phyloP scores from a whole-genome alignment of 2,888 invertebrate genomes.

The Cremastobaeus sp. region DNA sequence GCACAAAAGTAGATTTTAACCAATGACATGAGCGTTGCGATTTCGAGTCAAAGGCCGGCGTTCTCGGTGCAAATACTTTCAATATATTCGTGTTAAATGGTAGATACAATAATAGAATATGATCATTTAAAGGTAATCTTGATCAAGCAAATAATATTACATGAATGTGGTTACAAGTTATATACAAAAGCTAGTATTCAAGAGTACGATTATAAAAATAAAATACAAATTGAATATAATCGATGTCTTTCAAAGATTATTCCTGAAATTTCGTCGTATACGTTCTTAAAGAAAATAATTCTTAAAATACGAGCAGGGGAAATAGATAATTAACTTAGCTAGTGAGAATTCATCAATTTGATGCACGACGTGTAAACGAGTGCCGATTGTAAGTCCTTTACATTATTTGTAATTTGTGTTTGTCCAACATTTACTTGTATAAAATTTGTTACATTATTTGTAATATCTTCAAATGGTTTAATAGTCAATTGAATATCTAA shows the following conservation, averaged over 20 bases:
- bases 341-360: too few relatives aligned
- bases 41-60: slow-evolving; percentile 64
- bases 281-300: slow-evolving; percentile 29
- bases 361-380: too few relatives aligned
- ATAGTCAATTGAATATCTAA: too few relatives aligned
- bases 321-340: background rate
- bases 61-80: slow-evolving; percentile 65
- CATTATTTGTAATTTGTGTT: too few relatives aligned
- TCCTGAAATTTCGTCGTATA: slow-evolving; percentile 57
- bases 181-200: slow-evolving; percentile 51
- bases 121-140: slow-evolving; percentile 74
- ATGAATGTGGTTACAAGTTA: slow-evolving; percentile 60
- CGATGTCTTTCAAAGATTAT: slow-evolving; percentile 71
- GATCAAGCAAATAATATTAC: too few relatives aligned
- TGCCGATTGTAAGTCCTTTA: too few relatives aligned
- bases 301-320: slow-evolving; percentile 14
- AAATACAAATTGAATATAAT: slow-evolving; percentile 63
- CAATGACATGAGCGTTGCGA: slow-evolving; percentile 39
- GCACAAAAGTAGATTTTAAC: background rate
- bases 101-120: slow-evolving; percentile 73
- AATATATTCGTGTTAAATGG: slow-evolving; percentile 73
- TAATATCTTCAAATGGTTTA: too few relatives aligned
- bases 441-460: too few relatives aligned
- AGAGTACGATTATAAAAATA: background rate
- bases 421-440: too few relatives aligned